Conservation (phyloP, 2,888 invertebrate genomes). For the Lepidochrysops patricia region DNA sequence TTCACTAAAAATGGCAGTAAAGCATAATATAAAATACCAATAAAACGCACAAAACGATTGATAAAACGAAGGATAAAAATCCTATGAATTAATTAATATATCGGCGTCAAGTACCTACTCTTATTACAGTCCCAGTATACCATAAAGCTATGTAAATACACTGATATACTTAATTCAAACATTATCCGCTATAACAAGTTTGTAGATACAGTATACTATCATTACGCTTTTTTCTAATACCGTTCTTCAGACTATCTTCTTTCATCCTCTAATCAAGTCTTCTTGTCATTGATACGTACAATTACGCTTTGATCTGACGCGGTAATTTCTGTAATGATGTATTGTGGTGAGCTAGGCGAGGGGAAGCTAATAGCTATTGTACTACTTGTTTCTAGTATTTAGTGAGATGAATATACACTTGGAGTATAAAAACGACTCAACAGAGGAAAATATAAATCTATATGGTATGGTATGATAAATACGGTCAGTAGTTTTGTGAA, state of each 20-base stretch:
- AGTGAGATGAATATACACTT: background rate
- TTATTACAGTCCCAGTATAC: no score
- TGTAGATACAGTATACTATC: background rate
- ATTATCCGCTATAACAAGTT: no score
- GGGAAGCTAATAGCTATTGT: background rate
- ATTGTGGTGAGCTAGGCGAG: constrained; percentile 4
- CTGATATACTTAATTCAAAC: no score
- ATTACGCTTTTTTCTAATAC: background rate
- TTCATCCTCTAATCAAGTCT: constrained; percentile 1
- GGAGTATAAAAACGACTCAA: no score
- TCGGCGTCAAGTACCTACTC: no score
- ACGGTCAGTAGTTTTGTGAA: no score
- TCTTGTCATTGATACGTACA: constrained; percentile 4
- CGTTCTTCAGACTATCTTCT: background rate
- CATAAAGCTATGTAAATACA: no score
- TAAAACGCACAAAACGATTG: constrained; percentile 10
- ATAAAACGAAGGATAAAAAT: no score
- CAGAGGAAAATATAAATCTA: no score
- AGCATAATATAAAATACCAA: background rate
- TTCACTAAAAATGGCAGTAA: background rate
- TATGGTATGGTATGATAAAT: no score
- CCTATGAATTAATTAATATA: no score
- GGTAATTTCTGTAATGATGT: constrained; percentile 9
- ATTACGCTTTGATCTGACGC: background rate
- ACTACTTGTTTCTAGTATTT: constrained; percentile 14